Percentiles rank a stretch among this genome's conserved stretches.
Evolutionary conservation across 2,797 vertebrate species (phyloP).

Genomic region (Neoniphon sammara): DNA sequence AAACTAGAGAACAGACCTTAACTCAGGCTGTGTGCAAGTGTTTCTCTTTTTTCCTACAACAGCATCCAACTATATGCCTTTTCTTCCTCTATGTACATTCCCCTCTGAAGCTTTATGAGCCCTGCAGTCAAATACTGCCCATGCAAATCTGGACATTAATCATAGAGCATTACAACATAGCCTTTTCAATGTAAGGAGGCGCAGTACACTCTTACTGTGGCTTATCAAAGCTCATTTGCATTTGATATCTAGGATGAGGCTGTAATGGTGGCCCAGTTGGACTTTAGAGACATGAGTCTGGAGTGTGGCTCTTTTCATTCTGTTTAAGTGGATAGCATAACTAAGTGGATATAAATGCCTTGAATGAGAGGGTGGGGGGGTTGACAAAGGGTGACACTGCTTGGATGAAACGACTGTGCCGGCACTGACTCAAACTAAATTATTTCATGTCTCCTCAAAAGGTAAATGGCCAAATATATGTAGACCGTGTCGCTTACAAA

Average conservation of each 20-base stretch:
- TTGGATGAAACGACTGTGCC: neutral
- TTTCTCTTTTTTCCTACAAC: slow-evolving; percentile 4
- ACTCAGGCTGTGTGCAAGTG: neutral
- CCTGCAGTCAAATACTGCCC: slow-evolving; percentile 58
- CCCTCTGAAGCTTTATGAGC: slow-evolving; percentile 7
- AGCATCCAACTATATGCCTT: slow-evolving; percentile 20
- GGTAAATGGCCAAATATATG: neutral
- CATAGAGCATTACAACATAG: slow-evolving; percentile 1
- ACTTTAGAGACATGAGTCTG: too few species aligned
- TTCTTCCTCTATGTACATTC: slow-evolving; percentile 23
- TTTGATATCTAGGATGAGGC: slow-evolving; percentile 33
- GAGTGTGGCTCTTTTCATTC: too few species aligned
- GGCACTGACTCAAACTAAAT: neutral
- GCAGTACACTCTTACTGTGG: neutral
- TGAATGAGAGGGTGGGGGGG: neutral
- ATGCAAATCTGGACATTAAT: slow-evolving; percentile 28
- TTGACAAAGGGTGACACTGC: neutral
- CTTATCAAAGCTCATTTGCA: slow-evolving; percentile 47
- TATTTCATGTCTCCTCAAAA: neutral
- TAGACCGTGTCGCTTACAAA: neutral
- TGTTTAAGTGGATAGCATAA: too few species aligned
- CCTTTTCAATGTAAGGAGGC: slow-evolving; percentile 13
- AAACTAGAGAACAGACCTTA: neutral
- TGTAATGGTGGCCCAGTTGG: neutral
- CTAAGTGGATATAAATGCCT: neutral